Evolutionary conservation across 2,797 vertebrate species (phyloP).

Genomic region (Labeo calbasu): DNA sequence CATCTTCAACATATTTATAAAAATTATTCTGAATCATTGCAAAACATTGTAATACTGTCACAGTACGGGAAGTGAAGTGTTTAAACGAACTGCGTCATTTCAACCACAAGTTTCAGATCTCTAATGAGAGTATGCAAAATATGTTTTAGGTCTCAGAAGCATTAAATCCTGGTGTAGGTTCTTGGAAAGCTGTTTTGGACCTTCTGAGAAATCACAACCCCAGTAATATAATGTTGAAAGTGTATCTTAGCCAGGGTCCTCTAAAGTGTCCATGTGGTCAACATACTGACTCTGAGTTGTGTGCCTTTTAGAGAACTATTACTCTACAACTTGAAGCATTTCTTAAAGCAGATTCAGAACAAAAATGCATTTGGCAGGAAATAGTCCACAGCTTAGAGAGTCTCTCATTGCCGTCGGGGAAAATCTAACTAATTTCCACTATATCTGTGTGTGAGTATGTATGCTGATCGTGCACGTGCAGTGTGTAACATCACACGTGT

Average conservation of each 20-base stretch:
- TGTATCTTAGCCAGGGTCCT: neutral
- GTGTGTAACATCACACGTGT: neutral
- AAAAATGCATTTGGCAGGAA: neutral
- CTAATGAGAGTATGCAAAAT: neutral
- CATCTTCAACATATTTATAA: neutral
- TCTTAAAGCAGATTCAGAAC: neutral
- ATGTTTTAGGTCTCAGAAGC: neutral
- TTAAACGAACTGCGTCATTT: neutral
- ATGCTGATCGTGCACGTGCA: neutral
- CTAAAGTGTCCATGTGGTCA: neutral
- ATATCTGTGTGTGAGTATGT: neutral
- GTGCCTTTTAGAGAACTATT: neutral
- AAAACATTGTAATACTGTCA: neutral
- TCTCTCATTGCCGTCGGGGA: neutral
- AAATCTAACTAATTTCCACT: neutral
- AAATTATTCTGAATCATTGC: neutral
- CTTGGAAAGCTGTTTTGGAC: neutral
- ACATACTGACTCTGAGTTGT: neutral
- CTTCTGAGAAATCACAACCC: neutral
- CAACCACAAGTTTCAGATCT: conserved; percentile 7
- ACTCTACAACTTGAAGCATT: neutral
- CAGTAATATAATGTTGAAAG: neutral
- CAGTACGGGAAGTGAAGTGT: neutral
- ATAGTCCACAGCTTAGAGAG: too few relatives aligned
- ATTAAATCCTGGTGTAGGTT: neutral